Evolutionary conservation across 2,113 vertebrate species (phyloP), one percentile per base, ranked within the genome.

Genomic region (Neoarius graeffei): DNA sequence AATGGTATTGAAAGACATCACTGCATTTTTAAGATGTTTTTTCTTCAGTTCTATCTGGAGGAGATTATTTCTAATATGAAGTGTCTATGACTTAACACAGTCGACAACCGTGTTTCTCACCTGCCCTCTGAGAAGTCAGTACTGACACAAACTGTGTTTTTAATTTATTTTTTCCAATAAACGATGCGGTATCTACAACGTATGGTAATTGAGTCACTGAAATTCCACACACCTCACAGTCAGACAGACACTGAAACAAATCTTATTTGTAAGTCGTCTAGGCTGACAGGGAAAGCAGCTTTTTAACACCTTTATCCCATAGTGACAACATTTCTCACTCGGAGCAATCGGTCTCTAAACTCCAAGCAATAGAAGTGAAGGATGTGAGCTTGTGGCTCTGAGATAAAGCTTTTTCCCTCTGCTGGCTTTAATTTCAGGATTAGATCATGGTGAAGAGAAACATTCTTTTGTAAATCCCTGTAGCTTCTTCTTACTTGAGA

Each of bases 401-500:
- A 20, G 56, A 60, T 81, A 60, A 81, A 81, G 8, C 10, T 3
- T 60, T 10, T 35, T 52, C 9, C 17, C 8, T 35, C 57, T 35
- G 79, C n/a, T 30, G 79, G 15, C 54, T 81, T 81, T 81, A 27
- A 81, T 81, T 79, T 27, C 52, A 27, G 52, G 79, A 81, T 81
- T 57, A 59, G 56, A 27, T 23, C 30, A 35, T 11, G 79, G n/a
- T 81, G 5, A 57, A 11, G 56, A 79, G 73, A 10, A n/a, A 14
- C 50, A 7, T 59, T 15, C 5, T 60, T 42, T 35, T 80, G 57
- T 54, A 66, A 27, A 19, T 42, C 57, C 11, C 5, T 13, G 57
- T 14, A 60, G 27, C 56, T 23, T 17, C 52, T 27, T 27, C n/a
- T 57, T 15, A 54, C 54, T 27, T n/a, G 4, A 15, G 15, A 56